A percentile compares a stretch with the other conserved stretches of the same genome.
These are phyloP conservation scores for Peribatodes rhomboidaria DNA, from an alignment of 2,888 invertebrate species.

Conservation along the genomic window DNA sequence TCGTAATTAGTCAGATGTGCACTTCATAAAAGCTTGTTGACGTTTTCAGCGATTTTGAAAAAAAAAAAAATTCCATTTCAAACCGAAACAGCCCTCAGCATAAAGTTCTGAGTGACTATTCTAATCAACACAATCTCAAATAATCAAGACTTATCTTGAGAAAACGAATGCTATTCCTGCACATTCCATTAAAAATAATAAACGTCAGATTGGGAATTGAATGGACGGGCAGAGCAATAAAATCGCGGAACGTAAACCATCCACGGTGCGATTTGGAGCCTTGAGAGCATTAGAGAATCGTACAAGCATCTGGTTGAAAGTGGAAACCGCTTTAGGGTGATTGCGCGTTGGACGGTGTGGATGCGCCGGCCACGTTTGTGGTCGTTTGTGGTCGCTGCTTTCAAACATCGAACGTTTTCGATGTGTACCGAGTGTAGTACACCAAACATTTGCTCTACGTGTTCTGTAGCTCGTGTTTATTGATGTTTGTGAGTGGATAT, in stretches of 20 bases:
- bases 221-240: slow-evolving; percentile 31
- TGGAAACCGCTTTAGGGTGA: slow-evolving; percentile 8
- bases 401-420: not conserved
- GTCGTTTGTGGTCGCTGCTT: not conserved
- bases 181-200: slow-evolving; percentile 38
- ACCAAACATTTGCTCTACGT: too few species aligned
- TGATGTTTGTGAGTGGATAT: too few species aligned
- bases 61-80: too few species aligned
- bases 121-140: slow-evolving; percentile 10
- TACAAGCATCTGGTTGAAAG: slow-evolving; percentile 22
- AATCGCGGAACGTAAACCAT: slow-evolving; percentile 31
- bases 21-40: too few species aligned
- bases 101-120: not conserved
- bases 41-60: too few species aligned
- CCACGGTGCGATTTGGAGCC: slow-evolving; percentile 17
- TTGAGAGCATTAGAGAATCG: slow-evolving; percentile 25
- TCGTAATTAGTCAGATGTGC: too few species aligned
- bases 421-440: too few species aligned
- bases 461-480: too few species aligned
- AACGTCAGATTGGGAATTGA: slow-evolving; percentile 31
- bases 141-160: slow-evolving; percentile 17
- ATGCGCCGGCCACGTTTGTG: not conserved
- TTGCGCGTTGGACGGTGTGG: not conserved
- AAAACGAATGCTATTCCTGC: slow-evolving; percentile 20
- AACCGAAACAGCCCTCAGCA: too few species aligned